phyloP scores from a whole-genome alignment of 2,888 invertebrate genomes.

The Protula sp. region DNA sequence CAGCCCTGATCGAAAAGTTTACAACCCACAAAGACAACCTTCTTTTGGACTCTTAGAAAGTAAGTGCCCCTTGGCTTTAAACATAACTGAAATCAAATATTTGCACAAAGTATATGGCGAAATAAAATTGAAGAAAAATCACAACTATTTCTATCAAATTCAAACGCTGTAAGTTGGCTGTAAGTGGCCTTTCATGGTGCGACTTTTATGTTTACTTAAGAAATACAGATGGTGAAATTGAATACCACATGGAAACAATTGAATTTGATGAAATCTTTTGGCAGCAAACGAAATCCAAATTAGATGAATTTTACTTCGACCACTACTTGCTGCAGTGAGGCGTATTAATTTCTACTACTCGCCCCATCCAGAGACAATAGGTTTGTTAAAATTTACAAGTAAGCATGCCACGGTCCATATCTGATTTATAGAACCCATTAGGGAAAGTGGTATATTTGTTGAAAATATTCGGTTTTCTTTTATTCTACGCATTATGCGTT shows the following conservation, averaged over 20 bases:
- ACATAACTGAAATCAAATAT: background rate
- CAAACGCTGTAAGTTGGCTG: conserved; percentile 4
- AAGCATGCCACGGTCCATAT: conserved; percentile 8
- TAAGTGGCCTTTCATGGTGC: background rate
- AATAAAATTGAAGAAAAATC: background rate
- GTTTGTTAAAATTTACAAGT: conserved; percentile 1
- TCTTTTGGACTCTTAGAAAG: conserved; percentile 2
- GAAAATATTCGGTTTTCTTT: conserved; percentile 15
- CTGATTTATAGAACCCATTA: conserved; percentile 7
- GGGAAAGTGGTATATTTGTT: conserved; percentile 1
- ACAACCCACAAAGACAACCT: background rate
- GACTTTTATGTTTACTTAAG: conserved; percentile 1
- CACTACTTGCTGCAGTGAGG: background rate
- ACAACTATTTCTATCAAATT: conserved; percentile 1
- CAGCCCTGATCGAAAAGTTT: conserved; percentile 1
- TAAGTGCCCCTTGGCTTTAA: background rate
- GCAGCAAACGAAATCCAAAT: background rate
- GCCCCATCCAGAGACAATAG: background rate
- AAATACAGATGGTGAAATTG: background rate
- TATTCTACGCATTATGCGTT: conserved; percentile 8
- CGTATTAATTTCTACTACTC: background rate
- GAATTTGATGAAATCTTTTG: background rate
- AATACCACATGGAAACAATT: background rate
- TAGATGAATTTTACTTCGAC: background rate
- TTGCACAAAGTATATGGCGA: background rate